phyloP scores from a whole-genome alignment of 2,797 vertebrate genomes.

The Enteromius paludinosus region DNA sequence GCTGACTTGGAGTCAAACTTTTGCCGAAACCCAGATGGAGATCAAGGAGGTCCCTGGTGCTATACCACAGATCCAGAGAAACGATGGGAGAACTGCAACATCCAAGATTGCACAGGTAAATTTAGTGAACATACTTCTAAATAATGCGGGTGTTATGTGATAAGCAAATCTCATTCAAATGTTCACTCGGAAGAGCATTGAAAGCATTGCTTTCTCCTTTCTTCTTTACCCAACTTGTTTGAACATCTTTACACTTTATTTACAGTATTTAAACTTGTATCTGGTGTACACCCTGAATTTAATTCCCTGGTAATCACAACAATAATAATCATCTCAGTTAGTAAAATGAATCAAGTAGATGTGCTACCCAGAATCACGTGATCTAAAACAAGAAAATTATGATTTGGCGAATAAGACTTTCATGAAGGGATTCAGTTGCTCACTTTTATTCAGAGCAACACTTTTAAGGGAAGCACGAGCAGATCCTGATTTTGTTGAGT shows the following conservation, averaged over 20 bases:
- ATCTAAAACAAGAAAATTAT: neutral
- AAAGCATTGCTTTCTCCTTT: neutral
- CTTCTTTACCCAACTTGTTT: neutral
- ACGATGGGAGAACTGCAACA: conserved; percentile 86
- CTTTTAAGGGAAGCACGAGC: neutral
- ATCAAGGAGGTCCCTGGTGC: conserved; percentile 88
- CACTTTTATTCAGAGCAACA: neutral
- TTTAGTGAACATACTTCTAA: neutral
- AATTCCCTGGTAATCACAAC: neutral
- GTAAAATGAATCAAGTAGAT: neutral
- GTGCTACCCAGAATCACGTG: neutral
- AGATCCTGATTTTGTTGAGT: too few species aligned
- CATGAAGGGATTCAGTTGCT: neutral
- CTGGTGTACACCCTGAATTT: neutral
- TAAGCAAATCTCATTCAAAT: neutral
- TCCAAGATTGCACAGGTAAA: conserved; percentile 88
- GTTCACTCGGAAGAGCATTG: neutral
- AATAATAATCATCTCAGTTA: neutral
- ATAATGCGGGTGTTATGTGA: neutral
- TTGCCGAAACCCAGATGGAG: conserved; percentile 91
- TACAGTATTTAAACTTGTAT: neutral
- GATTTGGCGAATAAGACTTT: neutral
- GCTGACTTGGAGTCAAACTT: conserved; percentile 89
- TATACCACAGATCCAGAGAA: conserved; percentile 82
- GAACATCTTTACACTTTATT: neutral